Percentiles rank a stretch among this genome's conserved stretches.
These are phyloP conservation scores for Diceros bicornis DNA, from an alignment of 2,797 vertebrate genomes.

Conservation along the genomic window DNA sequence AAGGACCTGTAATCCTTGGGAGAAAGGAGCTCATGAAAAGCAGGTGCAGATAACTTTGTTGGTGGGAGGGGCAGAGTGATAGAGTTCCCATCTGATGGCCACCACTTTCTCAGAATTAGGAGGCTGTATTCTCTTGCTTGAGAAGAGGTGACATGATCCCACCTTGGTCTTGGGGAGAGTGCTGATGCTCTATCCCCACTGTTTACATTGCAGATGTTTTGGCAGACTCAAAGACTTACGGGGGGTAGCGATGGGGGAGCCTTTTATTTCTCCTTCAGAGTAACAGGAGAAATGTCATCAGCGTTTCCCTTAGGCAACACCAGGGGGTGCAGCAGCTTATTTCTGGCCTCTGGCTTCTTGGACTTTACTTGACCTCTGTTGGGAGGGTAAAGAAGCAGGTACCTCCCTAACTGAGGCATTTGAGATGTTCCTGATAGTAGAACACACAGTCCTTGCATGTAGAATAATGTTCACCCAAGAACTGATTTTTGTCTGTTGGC, in stretches of 20 bases:
- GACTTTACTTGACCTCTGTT: conserved; percentile 40
- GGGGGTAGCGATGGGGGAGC: background rate
- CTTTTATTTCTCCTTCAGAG: background rate
- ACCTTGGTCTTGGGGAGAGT: background rate
- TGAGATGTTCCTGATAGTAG: background rate
- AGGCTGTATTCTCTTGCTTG: conserved; percentile 17
- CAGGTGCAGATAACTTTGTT: background rate
- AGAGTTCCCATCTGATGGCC: background rate
- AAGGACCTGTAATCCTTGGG: background rate
- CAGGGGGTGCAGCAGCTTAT: conserved; percentile 46
- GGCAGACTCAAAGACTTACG: background rate
- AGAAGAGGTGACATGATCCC: background rate
- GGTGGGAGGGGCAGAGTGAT: background rate
- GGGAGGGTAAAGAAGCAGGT: background rate
- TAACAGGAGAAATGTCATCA: background rate
- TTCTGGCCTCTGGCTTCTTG: conserved; percentile 21
- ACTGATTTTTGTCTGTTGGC: background rate
- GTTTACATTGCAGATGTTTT: background rate
- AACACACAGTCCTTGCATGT: conserved; percentile 25
- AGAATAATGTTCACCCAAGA: background rate
- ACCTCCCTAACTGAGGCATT: background rate
- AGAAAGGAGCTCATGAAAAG: background rate
- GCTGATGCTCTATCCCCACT: background rate
- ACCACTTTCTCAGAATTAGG: conserved; percentile 36
- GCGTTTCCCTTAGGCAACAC: conserved; percentile 59